Conservation (phyloP, 2,888 invertebrate species). For the Napeogenes inachia region DNA sequence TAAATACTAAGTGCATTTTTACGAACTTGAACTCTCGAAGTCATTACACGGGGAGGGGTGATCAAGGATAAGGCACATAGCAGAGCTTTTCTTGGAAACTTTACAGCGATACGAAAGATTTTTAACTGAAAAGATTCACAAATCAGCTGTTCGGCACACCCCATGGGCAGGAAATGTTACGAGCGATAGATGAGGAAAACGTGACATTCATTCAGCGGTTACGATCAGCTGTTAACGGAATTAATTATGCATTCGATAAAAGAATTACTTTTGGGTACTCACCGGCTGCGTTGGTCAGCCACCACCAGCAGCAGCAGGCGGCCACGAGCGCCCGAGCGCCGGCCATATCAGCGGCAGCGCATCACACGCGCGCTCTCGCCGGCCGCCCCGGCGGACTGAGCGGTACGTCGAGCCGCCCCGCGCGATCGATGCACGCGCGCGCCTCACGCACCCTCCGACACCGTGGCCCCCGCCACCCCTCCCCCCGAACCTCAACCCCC, state of each 20-base stretch:
- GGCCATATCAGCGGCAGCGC: conserved; percentile 76
- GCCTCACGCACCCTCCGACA: conserved; percentile 63
- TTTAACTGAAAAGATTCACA: conserved; percentile 22
- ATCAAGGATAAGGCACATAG: conserved; percentile 44
- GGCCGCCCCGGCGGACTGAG: conserved; percentile 76
- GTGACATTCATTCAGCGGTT: conserved; percentile 39
- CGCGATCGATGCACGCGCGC: conserved; percentile 63
- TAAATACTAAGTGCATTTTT: conserved; percentile 39
- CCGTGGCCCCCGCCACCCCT: conserved; percentile 53
- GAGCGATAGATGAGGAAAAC: conserved; percentile 35
- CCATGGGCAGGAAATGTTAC: conserved; percentile 43
- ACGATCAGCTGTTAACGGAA: conserved; percentile 55
- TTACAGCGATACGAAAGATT: conserved; percentile 12
- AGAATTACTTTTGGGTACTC: conserved; percentile 46
- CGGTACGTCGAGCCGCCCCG: conserved; percentile 39
- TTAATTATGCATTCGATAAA: conserved; percentile 2
- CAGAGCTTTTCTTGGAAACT: conserved; percentile 33
- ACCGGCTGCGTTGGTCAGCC: conserved; percentile 75
- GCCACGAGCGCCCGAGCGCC: conserved; percentile 77
- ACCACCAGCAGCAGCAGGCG: conserved; percentile 76
- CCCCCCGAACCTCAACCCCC: conserved; percentile 44
- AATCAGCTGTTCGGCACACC: conserved; percentile 35
- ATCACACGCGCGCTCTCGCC: conserved; percentile 75
- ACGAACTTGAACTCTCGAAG: conserved; percentile 44
- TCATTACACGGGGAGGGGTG: conserved; percentile 40